A percentile compares a stretch with the other conserved stretches of the same genome.
These are phyloP conservation scores for Lycophotia porphyrea DNA, from an alignment of 2,888 invertebrate species.

Conservation along the genomic window DNA sequence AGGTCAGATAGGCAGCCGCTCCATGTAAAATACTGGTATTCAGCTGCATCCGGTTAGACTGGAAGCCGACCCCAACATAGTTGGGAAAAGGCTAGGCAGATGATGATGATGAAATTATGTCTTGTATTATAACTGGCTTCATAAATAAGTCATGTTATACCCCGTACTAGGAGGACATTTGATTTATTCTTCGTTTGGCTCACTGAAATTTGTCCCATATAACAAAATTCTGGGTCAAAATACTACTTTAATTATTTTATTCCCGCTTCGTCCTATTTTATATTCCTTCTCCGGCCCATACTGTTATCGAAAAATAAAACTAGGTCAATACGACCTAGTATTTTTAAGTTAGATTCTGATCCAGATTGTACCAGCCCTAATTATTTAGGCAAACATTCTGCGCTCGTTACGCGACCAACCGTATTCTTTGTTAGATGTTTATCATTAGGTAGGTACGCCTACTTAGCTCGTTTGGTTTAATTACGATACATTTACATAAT, in stretches of 20 bases:
- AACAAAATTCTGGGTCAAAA: no score
- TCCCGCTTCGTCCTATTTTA: no score
- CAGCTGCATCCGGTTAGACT: neutral
- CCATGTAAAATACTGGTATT: neutral
- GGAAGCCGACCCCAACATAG: neutral
- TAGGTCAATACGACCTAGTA: constrained; percentile 17
- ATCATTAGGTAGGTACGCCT: constrained; percentile 33
- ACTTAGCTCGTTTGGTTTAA: constrained; percentile 40
- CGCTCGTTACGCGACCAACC: constrained; percentile 36
- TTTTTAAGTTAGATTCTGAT: constrained; percentile 26
- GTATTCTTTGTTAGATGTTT: constrained; percentile 46
- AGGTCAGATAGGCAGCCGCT: neutral
- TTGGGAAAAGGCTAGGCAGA: no score
- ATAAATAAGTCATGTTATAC: neutral
- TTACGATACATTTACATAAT: constrained; percentile 40
- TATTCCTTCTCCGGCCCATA: no score
- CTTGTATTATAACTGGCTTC: neutral
- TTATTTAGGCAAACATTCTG: constrained; percentile 42
- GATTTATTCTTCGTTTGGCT: no score
- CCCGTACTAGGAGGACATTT: no score
- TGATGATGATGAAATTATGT: neutral
- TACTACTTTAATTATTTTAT: no score
- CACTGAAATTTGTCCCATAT: no score
- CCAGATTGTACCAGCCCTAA: constrained; percentile 30
- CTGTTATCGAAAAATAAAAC: constrained; percentile 7